Base-by-base conservation (phyloP, 2,797 vertebrate species). In the Cebuella pygmaea region DNA sequence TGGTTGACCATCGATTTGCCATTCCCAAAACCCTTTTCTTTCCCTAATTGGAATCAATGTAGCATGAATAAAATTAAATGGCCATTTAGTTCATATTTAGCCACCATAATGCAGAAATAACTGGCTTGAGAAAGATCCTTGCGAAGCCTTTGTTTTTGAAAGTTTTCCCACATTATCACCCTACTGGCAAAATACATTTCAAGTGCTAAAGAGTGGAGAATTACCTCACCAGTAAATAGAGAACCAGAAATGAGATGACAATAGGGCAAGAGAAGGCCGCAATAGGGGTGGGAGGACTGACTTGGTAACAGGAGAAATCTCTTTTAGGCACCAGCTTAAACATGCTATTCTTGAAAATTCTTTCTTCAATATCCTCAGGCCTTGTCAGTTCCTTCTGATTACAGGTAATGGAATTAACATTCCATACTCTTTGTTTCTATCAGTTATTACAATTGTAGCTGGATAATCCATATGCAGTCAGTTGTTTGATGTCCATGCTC, bases 51-150 rank as follows among this genome's bases (percentile, higher is more conserved):
- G 67, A 97, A 94, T 80, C 90, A 96, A 39, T 74, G 41, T 50
- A 92, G 81, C 82, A 94, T 64, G 75, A 94, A 94, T 74, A 93
- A 95, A 92, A 96, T 95, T 84, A 93, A 96, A 95, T 36, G 85
- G 39, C 17, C 82, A 75, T n/a, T 95, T 90, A 72, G 86, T 83
- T 94, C 95, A 88, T 80, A 96, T 82, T 96, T 82, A 90, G 70
- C 88, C 70, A 85, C n/a, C 50, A 46, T 48, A 75, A 88, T 10
- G 15, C n/a, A 96, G 20, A 44, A 95, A 88, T 57, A 87, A 67
- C 19, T 48, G 20, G 39, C 64, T 79, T 86, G 79, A 88, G 24
- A 88, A 96, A 79, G 52, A 95, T 39, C 52, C 13, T 41, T n/a
- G 50, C 39, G 46, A 94, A 92, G 30, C 20, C 9, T 76, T 48